phyloP scores from a whole-genome alignment of 92 coral and sea anemone species.

The Hydrozoanthus gracilis region DNA sequence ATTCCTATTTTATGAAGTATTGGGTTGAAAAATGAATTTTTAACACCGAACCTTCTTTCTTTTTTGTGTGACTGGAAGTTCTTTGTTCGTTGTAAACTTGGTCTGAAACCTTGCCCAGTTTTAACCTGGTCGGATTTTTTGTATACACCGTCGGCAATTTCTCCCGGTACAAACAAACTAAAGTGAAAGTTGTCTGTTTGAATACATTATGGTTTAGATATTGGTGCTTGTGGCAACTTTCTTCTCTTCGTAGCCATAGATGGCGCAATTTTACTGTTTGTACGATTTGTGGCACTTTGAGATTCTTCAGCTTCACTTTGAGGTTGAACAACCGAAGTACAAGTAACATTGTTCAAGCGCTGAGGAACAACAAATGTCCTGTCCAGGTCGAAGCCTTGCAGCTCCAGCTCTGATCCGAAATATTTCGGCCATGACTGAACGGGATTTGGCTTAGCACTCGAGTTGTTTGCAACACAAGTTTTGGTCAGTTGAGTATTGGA shows the following conservation, averaged over 20 bases:
- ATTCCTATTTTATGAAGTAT: no score
- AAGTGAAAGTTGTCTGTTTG: no score
- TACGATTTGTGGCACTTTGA: not conserved
- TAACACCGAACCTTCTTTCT: no score
- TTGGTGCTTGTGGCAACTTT: constrained; percentile 24
- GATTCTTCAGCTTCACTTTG: not conserved
- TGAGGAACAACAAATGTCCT: not conserved
- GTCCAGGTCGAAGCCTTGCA: not conserved
- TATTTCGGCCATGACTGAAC: not conserved
- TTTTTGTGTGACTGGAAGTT: no score
- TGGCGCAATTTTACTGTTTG: not conserved
- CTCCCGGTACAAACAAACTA: no score
- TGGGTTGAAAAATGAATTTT: no score
- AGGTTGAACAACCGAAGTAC: not conserved
- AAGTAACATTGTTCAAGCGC: not conserved
- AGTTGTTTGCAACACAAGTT: not conserved
- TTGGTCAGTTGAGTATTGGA: not conserved
- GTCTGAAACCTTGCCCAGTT: no score
- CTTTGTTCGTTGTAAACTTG: no score
- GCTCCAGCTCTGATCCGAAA: not conserved
- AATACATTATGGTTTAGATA: not conserved
- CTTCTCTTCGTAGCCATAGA: not conserved
- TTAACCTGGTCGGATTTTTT: no score
- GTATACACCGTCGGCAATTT: no score
- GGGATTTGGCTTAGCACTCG: not conserved